A percentile compares a stretch with the other conserved stretches of the same genome.
Conservation (phyloP, 2,888 invertebrate genomes). For the Drosophila kuntzei region DNA sequence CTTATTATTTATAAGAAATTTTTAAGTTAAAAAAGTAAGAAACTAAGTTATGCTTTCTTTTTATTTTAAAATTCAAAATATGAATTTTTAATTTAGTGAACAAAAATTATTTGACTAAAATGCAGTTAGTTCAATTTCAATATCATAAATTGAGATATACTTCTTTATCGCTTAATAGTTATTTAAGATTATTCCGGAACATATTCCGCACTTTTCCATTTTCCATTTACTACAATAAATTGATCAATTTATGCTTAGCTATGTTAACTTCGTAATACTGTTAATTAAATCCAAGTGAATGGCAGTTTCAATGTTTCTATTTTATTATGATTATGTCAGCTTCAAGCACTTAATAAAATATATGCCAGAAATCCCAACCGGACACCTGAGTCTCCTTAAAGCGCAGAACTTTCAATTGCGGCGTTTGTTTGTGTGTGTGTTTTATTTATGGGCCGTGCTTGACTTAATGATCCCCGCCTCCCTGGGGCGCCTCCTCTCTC, state of each 20-base stretch:
- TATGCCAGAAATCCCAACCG: constrained; percentile 5
- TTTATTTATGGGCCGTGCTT: constrained; percentile 82
- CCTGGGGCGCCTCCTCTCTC: constrained; percentile 11
- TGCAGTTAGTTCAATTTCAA: no score
- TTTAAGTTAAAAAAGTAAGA: no score
- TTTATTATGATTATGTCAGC: constrained; percentile 27
- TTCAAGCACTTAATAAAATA: constrained; percentile 42
- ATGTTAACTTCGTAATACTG: background rate
- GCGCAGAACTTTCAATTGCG: constrained; percentile 58
- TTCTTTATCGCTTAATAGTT: background rate
- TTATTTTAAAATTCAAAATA: no score
- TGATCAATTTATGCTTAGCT: background rate
- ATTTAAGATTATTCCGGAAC: background rate
- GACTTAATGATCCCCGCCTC: constrained; percentile 79
- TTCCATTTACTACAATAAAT: background rate
- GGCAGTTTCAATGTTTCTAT: background rate
- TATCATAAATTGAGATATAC: no score
- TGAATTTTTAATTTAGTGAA: no score
- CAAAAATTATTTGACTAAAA: no score
- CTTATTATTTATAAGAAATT: no score
- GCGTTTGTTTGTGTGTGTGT: constrained; percentile 55
- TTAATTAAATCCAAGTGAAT: background rate
- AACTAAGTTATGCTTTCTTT: no score
- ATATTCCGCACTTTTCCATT: background rate
- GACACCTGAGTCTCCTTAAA: constrained; percentile 51